Evolutionary conservation across 2,113 vertebrate species (phyloP).

Genomic region (Tyrannus savana): DNA sequence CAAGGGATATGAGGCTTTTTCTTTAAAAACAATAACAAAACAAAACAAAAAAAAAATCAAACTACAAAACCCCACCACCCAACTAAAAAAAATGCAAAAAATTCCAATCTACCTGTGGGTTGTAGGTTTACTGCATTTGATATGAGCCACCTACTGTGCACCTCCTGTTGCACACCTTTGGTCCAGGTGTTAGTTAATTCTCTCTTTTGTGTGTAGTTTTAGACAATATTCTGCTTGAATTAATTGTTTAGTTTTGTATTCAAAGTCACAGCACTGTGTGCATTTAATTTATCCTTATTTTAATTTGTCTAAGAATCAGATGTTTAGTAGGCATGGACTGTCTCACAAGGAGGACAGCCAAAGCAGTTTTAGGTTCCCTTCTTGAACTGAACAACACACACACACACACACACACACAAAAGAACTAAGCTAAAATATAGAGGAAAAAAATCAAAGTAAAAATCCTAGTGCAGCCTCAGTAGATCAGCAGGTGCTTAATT

Average conservation of each 20-base stretch:
- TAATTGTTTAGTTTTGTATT: neutral
- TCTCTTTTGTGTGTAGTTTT: neutral
- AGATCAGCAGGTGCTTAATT: slow-evolving; percentile 72
- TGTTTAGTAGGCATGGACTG: neutral
- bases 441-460: slow-evolving; percentile 60
- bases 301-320: neutral
- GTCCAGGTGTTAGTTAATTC: neutral
- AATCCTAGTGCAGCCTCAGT: slow-evolving; percentile 28
- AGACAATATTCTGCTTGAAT: neutral
- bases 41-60: neutral
- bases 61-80: neutral
- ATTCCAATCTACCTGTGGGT: neutral
- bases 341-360: neutral
- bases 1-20: neutral
- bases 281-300: neutral
- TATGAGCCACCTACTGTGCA: neutral
- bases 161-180: neutral
- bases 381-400: slow-evolving; percentile 10
- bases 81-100: too few relatives aligned
- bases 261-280: neutral
- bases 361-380: slow-evolving; percentile 24
- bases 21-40: neutral
- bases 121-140: neutral
- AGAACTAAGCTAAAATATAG: slow-evolving; percentile 30
- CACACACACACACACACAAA: neutral